A percentile compares a stretch with the other conserved stretches of the same genome.
Evolutionary conservation across 2,113 vertebrate genomes (phyloP).

Genomic region (Todiramphus chloris): DNA sequence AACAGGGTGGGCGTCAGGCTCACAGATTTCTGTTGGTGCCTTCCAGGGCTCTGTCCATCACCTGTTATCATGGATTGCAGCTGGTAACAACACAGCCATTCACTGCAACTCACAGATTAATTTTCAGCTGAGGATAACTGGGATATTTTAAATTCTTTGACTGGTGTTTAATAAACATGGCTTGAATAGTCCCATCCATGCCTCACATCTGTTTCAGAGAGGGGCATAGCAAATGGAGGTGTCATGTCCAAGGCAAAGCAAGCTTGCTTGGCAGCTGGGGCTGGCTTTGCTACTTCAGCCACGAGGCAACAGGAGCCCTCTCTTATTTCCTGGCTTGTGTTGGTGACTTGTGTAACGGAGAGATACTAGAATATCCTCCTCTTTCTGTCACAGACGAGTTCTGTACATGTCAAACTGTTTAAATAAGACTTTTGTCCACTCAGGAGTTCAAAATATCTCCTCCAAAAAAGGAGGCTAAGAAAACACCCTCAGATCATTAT

Average conservation of each 20-base stretch:
- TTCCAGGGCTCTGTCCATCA: not conserved
- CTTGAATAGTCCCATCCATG: not conserved
- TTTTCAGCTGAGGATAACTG: not conserved
- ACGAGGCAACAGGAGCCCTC: not conserved
- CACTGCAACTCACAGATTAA: not conserved
- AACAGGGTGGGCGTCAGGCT: fast-evolving
- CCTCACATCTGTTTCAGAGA: not conserved
- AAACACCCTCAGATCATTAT: not conserved
- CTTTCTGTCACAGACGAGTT: not conserved
- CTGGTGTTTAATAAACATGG: not conserved
- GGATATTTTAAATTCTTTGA: not conserved
- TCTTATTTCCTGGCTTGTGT: not conserved
- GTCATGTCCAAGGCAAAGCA: not conserved
- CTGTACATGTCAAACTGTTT: not conserved
- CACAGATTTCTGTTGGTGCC: not conserved
- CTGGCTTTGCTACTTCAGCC: not conserved
- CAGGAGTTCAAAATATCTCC: not conserved
- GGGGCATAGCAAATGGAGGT: not conserved
- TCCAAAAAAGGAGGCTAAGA: not conserved
- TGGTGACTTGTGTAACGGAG: not conserved
- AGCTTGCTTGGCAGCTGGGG: not conserved
- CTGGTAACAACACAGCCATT: not conserved
- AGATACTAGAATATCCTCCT: not conserved
- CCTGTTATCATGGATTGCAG: not conserved
- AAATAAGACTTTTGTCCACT: not conserved